Base-by-base conservation (phyloP, 2,888 invertebrate genomes). In the Scaptomyza tumidula region DNA sequence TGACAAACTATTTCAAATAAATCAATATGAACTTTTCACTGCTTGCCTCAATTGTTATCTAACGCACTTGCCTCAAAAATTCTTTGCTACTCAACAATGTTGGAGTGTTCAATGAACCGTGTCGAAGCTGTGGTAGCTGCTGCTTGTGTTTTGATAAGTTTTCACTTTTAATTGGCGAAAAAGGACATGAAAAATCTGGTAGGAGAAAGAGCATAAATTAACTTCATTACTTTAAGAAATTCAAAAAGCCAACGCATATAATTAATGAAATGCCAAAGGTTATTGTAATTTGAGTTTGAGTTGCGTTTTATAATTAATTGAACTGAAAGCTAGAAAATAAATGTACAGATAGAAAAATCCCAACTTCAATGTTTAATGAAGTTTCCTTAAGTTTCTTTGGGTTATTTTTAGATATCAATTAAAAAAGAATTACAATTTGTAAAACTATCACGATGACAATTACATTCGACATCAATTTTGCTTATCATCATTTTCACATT, bases 11-110 rank as follows among this genome's bases (percentile, higher is more conserved):
- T 61, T 64, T 56, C 39, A 60, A 62, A 54, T 54, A 59, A 76
- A 69, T 75, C 76, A 72, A 75, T 75, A 56, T 31, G 33, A 39
- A 39, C 41, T 60, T 62, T 59, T 49, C 13, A 49, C 54, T 29
- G 59, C 54, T 56, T 37, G 24, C n/a, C n/a, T n/a, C n/a, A n/a
- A n/a, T 19, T 19, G 19, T 19, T 19, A 19, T 19, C 19, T 19
- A 19, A 19, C 19, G 46, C 46, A 41, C 45, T 59, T 64, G 13
- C 6, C 39, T 19, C 39, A 48, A 35, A 39, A 19, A 24, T 16
- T 24, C 41, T 27, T 49, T 33, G 14, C 53, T 39, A 1, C 24
- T 5, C 24, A 24, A 4, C 48, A 14, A 37, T 48, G n/a, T n/a
- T n/a, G n/a, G n/a, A n/a, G n/a, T n/a, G 66, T 13, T 53, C 49